Percentiles rank a stretch among this genome's conserved stretches.
phyloP scores from a whole-genome alignment of 92 coral and sea anemone genomes.

The Palythoa grandis region DNA sequence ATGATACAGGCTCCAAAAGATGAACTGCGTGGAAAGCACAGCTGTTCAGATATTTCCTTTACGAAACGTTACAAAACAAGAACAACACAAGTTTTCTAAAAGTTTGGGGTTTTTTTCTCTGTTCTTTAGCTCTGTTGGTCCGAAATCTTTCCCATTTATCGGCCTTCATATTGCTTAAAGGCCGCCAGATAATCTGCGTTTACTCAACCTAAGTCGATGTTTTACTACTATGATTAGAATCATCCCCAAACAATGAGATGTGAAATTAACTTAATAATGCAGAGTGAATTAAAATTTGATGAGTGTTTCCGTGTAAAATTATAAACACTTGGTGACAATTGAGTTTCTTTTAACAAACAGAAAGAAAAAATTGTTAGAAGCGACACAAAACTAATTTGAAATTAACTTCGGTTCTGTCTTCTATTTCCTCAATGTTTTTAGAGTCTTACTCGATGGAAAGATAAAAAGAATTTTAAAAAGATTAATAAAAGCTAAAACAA shows the following conservation, averaged over 20 bases:
- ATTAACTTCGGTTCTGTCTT: neutral
- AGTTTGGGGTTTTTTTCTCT: neutral
- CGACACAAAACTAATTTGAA: neutral
- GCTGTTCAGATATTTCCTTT: neutral
- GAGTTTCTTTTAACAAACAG: slow-evolving; percentile 6
- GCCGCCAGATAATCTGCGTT: slow-evolving; percentile 28
- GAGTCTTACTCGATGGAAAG: too few relatives aligned
- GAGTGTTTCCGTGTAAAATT: slow-evolving; percentile 44
- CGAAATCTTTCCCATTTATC: neutral
- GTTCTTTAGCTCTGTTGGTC: neutral
- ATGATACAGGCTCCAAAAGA: neutral
- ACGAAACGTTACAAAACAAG: slow-evolving; percentile 17
- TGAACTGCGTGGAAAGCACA: neutral
- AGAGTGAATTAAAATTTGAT: slow-evolving; percentile 74
- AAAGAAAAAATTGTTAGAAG: neutral
- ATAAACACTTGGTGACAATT: slow-evolving; percentile 22
- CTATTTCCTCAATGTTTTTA: neutral
- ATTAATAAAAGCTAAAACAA: neutral
- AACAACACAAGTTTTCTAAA: neutral
- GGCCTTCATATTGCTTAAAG: slow-evolving; percentile 18
- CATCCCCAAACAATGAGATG: slow-evolving; percentile 58
- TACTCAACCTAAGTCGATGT: slow-evolving; percentile 16
- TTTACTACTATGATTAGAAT: slow-evolving; percentile 27
- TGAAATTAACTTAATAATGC: slow-evolving; percentile 63
- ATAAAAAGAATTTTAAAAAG: too few relatives aligned